Conservation (phyloP, 2,888 invertebrate species). For the Sinohyriopsis cumingii region DNA sequence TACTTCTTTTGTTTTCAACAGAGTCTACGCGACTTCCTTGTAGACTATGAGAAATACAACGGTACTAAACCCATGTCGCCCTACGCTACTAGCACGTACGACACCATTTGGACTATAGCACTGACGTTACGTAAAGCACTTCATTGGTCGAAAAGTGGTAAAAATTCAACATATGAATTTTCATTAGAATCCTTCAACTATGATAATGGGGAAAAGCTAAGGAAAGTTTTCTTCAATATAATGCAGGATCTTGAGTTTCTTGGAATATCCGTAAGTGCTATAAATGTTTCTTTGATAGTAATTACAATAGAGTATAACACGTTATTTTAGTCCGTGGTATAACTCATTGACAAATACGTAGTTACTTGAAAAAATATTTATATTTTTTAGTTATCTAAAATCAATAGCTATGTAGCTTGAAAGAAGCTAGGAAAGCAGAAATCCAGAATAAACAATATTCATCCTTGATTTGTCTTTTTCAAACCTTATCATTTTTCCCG, state of each 20-base stretch:
- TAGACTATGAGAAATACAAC: conserved; percentile 75
- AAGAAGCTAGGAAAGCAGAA: no score
- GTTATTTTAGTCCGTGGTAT: no score
- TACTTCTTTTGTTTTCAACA: conserved; percentile 60
- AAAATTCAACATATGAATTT: conserved; percentile 45
- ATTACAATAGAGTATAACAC: neutral
- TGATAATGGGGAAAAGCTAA: conserved; percentile 79
- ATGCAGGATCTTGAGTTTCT: conserved; percentile 84
- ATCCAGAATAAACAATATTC: no score
- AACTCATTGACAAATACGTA: no score
- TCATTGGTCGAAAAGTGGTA: conserved; percentile 33
- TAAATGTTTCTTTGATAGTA: neutral
- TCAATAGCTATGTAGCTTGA: no score
- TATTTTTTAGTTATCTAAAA: no score
- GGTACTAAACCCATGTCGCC: conserved; percentile 65
- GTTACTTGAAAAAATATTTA: no score
- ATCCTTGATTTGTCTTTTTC: no score
- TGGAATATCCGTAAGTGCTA: conserved; percentile 86
- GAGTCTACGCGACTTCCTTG: conserved; percentile 80
- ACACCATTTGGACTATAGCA: conserved; percentile 93
- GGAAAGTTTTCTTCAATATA: conserved; percentile 80
- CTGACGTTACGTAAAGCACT: conserved; percentile 82
- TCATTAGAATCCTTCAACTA: conserved; percentile 82
- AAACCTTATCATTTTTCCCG: no score
- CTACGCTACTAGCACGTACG: conserved; percentile 87